Evolutionary conservation across 2,888 invertebrate genomes (phyloP), one percentile per base, ranked within the genome.

Genomic region (Heliconius charithonia): DNA sequence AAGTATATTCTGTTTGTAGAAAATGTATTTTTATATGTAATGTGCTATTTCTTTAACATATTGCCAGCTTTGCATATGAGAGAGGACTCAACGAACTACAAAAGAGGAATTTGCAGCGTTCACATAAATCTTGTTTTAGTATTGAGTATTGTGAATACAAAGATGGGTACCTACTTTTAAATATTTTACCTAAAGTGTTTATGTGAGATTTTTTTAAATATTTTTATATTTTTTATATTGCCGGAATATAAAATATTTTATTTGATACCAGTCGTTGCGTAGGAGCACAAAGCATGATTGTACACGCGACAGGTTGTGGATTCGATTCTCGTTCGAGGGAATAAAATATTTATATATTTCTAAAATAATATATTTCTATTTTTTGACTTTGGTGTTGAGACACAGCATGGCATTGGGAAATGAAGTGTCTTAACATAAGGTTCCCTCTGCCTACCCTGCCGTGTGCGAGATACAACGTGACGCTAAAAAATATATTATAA

Each of bases 91-190:
- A 74, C 41, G 27, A 74, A 63, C 41, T 63, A 74, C 45, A 29
- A 74, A 41, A 63, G 63, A 63, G 63, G 74, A 74, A 74, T 74
- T 63, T 74, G 63, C 63, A 63, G 63, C 25, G 37, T 74, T 25
- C 63, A 41, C 74, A 63, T 45, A 74, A 74, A 74, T 74, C 45
- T 65, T 65, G 74, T 65, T 63, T 74, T 27, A 63, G 62, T 41
- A 41, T 74, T 27, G 41, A 22, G 25, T 13, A 65, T 74, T 63
- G 63, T 27, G 37, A 65, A 45, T 7, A 74, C 25, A 72, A 71
- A 32, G 25, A 72, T 72, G 69, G 41, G 19, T 63, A 19, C 27
- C 7, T n/a, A n/a, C 32, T 59, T 32, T 29, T 32, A 32, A n/a
- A n/a, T 59, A 69, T 16, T 7, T 27, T 9, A 16, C 25, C 12